Conservation (phyloP, 2,888 invertebrate genomes). For the Hypselothyrea guttata region DNA sequence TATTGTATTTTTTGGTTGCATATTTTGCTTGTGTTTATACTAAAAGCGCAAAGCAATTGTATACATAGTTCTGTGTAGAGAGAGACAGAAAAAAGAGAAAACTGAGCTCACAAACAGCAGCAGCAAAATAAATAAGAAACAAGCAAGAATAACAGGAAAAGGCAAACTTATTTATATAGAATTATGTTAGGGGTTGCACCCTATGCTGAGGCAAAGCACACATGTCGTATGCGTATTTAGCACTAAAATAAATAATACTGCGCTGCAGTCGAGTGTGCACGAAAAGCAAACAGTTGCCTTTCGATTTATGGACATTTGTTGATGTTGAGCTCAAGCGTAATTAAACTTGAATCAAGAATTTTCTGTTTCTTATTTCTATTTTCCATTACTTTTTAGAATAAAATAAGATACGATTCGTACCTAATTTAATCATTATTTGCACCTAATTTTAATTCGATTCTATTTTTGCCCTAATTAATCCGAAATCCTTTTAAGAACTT, state of each 20-base stretch:
- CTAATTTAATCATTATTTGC: no score
- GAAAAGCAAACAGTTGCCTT: no score
- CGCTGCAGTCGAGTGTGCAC: no score
- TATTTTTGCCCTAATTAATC: no score
- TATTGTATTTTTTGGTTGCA: slow-evolving; percentile 18
- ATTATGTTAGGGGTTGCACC: slow-evolving; percentile 6
- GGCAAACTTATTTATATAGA: not conserved
- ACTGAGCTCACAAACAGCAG: slow-evolving; percentile 15
- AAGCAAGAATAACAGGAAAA: not conserved
- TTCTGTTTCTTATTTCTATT: no score
- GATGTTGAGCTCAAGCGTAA: no score
- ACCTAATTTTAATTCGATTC: no score
- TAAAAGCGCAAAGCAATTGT: slow-evolving; percentile 43
- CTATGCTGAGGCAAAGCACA: slow-evolving; percentile 6
- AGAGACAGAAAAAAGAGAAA: not conserved
- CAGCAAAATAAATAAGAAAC: slow-evolving; percentile 7
- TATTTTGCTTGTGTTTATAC: slow-evolving; percentile 42
- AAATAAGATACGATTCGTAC: no score
- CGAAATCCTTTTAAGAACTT: no score
- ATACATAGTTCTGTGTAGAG: slow-evolving; percentile 24
- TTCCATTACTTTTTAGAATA: no score
- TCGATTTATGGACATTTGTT: no score
- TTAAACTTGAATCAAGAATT: no score
- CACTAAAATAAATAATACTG: not conserved
- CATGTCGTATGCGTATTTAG: slow-evolving; percentile 34